Evolutionary conservation across 2,113 vertebrate genomes (phyloP).

Genomic region (Centropus unirufus): DNA sequence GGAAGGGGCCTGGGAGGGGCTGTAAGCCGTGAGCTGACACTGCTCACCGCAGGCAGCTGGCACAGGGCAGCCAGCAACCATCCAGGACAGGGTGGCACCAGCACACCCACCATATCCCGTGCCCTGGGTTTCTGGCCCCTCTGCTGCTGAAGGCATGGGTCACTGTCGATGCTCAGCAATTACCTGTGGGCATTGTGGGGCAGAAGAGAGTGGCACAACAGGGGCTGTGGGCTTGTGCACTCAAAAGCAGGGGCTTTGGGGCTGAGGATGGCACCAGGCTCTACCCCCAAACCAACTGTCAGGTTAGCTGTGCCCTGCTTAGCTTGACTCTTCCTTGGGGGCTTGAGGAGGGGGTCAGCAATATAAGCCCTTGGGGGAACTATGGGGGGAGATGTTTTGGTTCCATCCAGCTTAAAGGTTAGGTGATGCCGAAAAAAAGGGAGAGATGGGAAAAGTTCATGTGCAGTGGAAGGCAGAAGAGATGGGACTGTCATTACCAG

Average conservation of each 20-base stretch:
- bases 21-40: background rate
- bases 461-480: background rate
- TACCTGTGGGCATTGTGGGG: background rate
- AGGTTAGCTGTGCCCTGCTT: background rate
- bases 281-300: accelerated
- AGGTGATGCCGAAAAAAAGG: background rate
- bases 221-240: background rate
- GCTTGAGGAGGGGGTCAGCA: too few relatives aligned
- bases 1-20: background rate
- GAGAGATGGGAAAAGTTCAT: background rate
- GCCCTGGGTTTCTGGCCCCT: background rate
- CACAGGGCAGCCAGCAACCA: too few relatives aligned
- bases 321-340: background rate
- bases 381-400: background rate
- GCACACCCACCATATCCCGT: accelerated
- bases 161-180: accelerated
- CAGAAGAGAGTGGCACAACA: background rate
- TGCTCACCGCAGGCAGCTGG: accelerated
- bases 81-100: background rate
- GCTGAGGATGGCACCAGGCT: background rate
- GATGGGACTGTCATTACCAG: background rate
- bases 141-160: background rate
- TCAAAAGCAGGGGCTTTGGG: background rate
- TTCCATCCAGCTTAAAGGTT: background rate
- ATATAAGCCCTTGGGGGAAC: background rate